Percentiles rank a stretch among this genome's conserved stretches.
These are phyloP conservation scores for Holotrichia oblita DNA, from an alignment of 1,140 invertebrate genomes.

Conservation along the genomic window DNA sequence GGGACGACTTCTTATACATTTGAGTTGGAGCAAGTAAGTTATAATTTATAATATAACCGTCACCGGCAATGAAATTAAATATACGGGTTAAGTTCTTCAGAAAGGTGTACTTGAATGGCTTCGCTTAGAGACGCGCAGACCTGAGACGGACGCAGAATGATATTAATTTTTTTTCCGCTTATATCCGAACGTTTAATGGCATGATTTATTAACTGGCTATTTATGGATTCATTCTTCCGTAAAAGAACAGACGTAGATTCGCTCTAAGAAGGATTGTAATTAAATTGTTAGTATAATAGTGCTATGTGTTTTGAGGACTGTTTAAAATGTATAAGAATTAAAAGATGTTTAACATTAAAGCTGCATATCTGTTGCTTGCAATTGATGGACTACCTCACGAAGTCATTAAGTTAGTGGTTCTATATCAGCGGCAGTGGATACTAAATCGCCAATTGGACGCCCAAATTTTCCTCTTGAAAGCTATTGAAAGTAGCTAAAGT, in stretches of 20 bases:
- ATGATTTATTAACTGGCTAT: constrained; percentile 29
- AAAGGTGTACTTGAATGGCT: constrained; percentile 44
- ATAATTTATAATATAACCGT: constrained; percentile 41
- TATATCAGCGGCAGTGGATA: too few relatives aligned
- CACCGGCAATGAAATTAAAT: constrained; percentile 54
- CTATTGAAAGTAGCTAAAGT: too few relatives aligned
- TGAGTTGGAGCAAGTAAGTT: constrained; percentile 37
- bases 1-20: constrained; percentile 53
- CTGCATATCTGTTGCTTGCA: too few relatives aligned
- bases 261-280: neutral
- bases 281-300: too few relatives aligned
- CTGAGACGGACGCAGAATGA: constrained; percentile 30
- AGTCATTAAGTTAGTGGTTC: too few relatives aligned
- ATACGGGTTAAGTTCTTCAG: constrained; percentile 50
- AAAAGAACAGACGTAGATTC: neutral
- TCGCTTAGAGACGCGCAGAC: constrained; percentile 22
- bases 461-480: too few relatives aligned
- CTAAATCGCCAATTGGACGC: too few relatives aligned
- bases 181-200: neutral
- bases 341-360: too few relatives aligned
- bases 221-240: neutral
- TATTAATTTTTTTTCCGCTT: constrained; percentile 21
- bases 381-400: too few relatives aligned
- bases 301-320: too few relatives aligned
- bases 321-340: too few relatives aligned